These are phyloP conservation scores for Styela plicata DNA, from an alignment of 23 tunicate species.

Conservation along the genomic window DNA sequence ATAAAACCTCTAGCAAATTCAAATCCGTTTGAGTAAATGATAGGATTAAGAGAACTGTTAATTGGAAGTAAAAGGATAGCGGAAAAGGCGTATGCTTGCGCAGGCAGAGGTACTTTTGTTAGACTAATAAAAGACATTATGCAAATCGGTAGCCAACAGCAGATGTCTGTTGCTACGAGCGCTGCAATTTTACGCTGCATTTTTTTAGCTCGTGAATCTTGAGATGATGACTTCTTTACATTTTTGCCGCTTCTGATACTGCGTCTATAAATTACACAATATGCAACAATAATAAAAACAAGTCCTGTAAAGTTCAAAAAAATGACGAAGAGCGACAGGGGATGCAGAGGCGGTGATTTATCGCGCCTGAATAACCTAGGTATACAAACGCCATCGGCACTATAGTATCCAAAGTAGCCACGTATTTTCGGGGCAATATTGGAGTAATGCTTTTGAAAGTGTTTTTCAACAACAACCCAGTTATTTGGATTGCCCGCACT, in stretches of 20 bases:
- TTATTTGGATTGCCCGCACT: neutral
- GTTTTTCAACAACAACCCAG: neutral
- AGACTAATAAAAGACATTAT: slow-evolving; percentile 18
- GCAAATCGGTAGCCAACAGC: slow-evolving; percentile 50
- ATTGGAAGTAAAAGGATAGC: slow-evolving; percentile 37
- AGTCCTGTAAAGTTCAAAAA: neutral
- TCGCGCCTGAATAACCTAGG: slow-evolving; percentile 16
- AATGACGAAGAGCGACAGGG: neutral
- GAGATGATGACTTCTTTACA: neutral
- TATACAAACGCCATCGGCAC: slow-evolving; percentile 39
- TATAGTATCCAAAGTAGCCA: slow-evolving; percentile 39
- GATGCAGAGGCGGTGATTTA: neutral
- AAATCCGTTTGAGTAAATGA: slow-evolving; percentile 30
- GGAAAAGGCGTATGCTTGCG: slow-evolving; percentile 21
- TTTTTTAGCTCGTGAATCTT: neutral
- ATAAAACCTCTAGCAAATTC: neutral
- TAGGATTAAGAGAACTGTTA: slow-evolving; percentile 33
- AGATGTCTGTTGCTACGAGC: slow-evolving; percentile 34
- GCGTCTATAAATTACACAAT: neutral
- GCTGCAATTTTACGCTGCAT: slow-evolving; percentile 32
- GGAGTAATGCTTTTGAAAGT: neutral
- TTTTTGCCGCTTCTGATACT: neutral
- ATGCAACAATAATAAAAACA: slow-evolving; percentile 4
- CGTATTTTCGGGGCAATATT: slow-evolving; percentile 16
- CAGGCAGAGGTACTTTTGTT: neutral